These are phyloP conservation scores for Elgaria multicarinata DNA, from an alignment of 2,113 vertebrate genomes.

Conservation along the genomic window DNA sequence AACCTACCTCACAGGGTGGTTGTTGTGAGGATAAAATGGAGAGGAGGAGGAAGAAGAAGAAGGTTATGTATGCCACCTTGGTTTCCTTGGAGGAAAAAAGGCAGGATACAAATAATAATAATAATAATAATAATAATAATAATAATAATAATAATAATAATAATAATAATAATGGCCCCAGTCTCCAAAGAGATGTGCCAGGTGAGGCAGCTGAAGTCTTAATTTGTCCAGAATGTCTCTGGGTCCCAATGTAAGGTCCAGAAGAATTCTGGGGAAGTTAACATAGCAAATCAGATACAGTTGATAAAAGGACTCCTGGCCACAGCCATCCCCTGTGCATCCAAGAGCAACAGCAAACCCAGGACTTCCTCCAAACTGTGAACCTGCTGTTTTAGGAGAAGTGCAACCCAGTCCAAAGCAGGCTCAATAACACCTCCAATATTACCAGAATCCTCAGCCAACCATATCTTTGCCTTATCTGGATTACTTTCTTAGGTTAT, in stretches of 20 bases:
- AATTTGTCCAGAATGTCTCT: not conserved
- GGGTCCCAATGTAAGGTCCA: not conserved
- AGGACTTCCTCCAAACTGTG: not conserved
- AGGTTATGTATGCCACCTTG: too few species aligned
- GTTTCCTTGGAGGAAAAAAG: too few species aligned
- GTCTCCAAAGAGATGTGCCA: not conserved
- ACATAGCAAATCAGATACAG: not conserved
- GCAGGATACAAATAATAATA: too few species aligned
- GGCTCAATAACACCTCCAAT: not conserved
- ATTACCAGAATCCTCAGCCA: not conserved
- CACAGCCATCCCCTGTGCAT: not conserved
- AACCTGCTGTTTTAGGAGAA: not conserved
- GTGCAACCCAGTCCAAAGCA: not conserved
- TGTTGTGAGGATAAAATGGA: too few species aligned
- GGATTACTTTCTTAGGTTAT: not conserved
- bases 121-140: too few species aligned
- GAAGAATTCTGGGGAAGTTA: not conserved
- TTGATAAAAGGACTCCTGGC: not conserved
- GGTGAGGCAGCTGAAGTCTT: not conserved
- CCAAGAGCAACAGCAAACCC: not conserved
- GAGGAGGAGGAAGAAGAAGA: too few species aligned
- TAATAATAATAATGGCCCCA: too few species aligned
- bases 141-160: too few species aligned
- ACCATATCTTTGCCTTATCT: not conserved
- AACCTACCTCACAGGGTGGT: too few species aligned